Evolutionary conservation across 2,113 vertebrate species (phyloP), one percentile per base, ranked within the genome.

Genomic region (Chroicocephalus ridibundus): DNA sequence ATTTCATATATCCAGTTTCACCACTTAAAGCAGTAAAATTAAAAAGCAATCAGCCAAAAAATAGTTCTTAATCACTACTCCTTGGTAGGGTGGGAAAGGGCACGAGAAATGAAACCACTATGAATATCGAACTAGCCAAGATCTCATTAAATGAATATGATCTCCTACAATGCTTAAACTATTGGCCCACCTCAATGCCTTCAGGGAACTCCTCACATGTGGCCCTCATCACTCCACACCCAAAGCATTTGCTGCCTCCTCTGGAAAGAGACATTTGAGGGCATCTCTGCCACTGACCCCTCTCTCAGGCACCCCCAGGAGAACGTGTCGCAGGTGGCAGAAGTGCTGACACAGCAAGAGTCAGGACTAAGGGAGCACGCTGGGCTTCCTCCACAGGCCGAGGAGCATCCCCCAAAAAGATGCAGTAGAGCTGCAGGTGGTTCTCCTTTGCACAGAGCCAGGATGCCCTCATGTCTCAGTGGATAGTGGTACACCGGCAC

Each of bases 11-110:
- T n/a, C 83, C 62, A 42, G 70, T 91, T 91, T 94, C 69, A 77
- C 70, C 82, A 80, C 84, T 82, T 70, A 36, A 87, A 94, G 62
- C 29, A 7, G 46, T 38, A 79, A 91, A 94, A 97, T 96, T 91
- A 96, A 96, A 96, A 91, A 94, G 66, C 62, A 94, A 95, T 96
- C 84, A 89, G 24, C n/a, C 6, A 82, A 87, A 90, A 91, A 78
- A 24, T 26, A 81, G 44, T 69, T 85, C 74, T 93, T 96, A 93
- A 92, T 95, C 78, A 40, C 62, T 62, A 22, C 20, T 64, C 20
- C 76, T 91, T 84, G 64, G 57, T 47, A 91, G 78, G 69, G 70
- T 95, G 91, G 89, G 91, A 93, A 96, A 96, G 76, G 16, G 32
- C 62, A 87, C 82, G 49, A 82, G 62, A 81, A 90, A 92, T 13